A percentile compares a stretch with the other conserved stretches of the same genome.
phyloP scores from a whole-genome alignment of 1,140 invertebrate species.

The Cotesia vestalis region DNA sequence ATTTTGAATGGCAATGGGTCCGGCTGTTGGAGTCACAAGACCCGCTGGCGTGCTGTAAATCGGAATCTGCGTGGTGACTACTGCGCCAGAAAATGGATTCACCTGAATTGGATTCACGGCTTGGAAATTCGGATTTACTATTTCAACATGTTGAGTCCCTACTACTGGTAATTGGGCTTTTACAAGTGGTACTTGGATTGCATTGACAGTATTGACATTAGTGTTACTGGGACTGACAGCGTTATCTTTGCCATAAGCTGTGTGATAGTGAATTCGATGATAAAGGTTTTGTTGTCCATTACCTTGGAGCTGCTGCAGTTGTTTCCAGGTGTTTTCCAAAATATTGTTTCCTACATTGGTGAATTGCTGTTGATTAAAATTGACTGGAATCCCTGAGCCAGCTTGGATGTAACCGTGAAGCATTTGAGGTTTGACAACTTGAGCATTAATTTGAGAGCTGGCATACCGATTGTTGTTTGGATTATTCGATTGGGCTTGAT shows the following conservation, averaged over 20 bases:
- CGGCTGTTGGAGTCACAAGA: conserved; percentile 47
- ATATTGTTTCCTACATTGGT: conserved; percentile 48
- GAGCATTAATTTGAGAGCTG: conserved; percentile 32
- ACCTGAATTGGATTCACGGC: conserved; percentile 45
- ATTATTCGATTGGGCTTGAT: conserved; percentile 29
- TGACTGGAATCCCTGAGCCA: conserved; percentile 31
- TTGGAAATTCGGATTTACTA: conserved; percentile 56
- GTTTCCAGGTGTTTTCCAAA: conserved; percentile 51
- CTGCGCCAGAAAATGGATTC: conserved; percentile 50
- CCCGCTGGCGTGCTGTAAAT: conserved; percentile 53
- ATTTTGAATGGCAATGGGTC: conserved; percentile 43
- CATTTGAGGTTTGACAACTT: conserved; percentile 29
- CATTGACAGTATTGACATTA: conserved; percentile 46
- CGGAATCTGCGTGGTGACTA: conserved; percentile 60
- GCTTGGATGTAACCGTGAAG: conserved; percentile 53
- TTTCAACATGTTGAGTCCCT: conserved; percentile 58
- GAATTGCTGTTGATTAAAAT: conserved; percentile 43
- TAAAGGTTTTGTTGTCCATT: conserved; percentile 41
- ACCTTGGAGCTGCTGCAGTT: conserved; percentile 51
- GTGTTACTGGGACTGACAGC: conserved; percentile 50
- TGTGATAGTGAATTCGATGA: conserved; percentile 40
- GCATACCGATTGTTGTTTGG: conserved; percentile 27
- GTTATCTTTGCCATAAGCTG: conserved; percentile 42
- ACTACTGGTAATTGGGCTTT: conserved; percentile 56
- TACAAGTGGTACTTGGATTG: conserved; percentile 33